Evolutionary conservation across 1,140 invertebrate species (phyloP), one percentile per base, ranked within the genome.

Genomic region (Fragariocoptes setiger): DNA sequence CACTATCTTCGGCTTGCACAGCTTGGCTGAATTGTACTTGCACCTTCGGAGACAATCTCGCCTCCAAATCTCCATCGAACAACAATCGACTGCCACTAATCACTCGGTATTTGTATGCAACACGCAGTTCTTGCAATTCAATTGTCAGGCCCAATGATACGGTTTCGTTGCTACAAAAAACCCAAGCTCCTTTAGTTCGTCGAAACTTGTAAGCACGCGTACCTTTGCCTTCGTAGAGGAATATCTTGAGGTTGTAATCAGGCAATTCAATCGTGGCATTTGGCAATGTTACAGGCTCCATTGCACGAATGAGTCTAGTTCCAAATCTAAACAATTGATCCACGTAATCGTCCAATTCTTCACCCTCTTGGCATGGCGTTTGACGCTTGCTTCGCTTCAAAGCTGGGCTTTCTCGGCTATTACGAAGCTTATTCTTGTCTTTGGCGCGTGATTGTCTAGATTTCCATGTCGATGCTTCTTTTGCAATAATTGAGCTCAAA

Each of bases 301-400:
- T 44, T 8, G 35, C 42, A 25, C 51, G 42, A n/a, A 52, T 38
- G 4, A 52, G 22, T 35, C 51, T 17, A 21, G 42, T 37, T 17
- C 43, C 47, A 25, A 52, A 52, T 19, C 51, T 19, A 19, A 52
- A 45, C 1, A 52, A 45, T 16, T 46, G 49, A 37, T 52, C 51
- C 0, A 52, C 51, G 43, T 52, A 52, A 22, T 52, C 51, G 19
- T 52, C 51, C 16, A 52, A 37, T 15, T 51, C 51, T 41, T 50
- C 45, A 3, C 51, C 51, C 14, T 50, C 43, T 22, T 52, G 43
- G 39, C 51, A 52, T 2, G 51, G 51, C 2, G 52, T 49, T 42
- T 52, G 51, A 19, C 51, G 18, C 19, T 50, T 50, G 25, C 8
- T n/a, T 31, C 25, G 8, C 25, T 31, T 31, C 25, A 31, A n/a